These are phyloP conservation scores for Auanema sp. DNA, from an alignment of 2,888 invertebrate species.

Conservation along the genomic window DNA sequence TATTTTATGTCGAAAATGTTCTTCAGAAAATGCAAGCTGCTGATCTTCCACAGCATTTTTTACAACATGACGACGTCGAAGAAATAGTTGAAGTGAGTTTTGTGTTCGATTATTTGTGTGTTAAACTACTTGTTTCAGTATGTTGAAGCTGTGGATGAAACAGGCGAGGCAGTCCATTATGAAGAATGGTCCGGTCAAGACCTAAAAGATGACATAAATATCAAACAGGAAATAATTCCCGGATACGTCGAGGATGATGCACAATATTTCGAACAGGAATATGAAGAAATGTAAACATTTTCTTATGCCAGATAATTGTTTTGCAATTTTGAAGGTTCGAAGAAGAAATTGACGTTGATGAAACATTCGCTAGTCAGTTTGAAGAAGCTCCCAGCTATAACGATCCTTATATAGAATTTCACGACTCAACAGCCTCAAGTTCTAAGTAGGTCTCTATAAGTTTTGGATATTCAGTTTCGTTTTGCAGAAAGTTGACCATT, in stretches of 20 bases:
- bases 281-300: slow-evolving; percentile 2
- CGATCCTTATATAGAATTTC: no score
- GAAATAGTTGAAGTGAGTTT: slow-evolving; percentile 13
- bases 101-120: slow-evolving; percentile 1
- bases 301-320: not conserved
- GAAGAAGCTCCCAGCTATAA: no score
- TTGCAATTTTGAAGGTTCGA: not conserved
- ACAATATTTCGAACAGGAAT: slow-evolving; percentile 4
- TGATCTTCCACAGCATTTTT: slow-evolving; percentile 19
- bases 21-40: slow-evolving; percentile 11
- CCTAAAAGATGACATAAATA: slow-evolving; percentile 7
- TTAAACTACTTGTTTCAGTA: not conserved
- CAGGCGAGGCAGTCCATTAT: not conserved
- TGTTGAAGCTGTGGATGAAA: slow-evolving; percentile 1
- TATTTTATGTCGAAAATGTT: no score
- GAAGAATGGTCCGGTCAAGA: slow-evolving; percentile 3
- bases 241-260: slow-evolving; percentile 10
- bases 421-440: no score
- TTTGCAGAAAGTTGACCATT: slow-evolving; percentile 20
- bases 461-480: no score
- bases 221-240: not conserved
- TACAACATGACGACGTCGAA: slow-evolving; percentile 17
- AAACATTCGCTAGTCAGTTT: no score
- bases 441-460: no score
- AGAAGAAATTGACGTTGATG: not conserved